These are phyloP conservation scores for Diarsia rubi DNA, from an alignment of 2,888 invertebrate genomes.

Conservation along the genomic window DNA sequence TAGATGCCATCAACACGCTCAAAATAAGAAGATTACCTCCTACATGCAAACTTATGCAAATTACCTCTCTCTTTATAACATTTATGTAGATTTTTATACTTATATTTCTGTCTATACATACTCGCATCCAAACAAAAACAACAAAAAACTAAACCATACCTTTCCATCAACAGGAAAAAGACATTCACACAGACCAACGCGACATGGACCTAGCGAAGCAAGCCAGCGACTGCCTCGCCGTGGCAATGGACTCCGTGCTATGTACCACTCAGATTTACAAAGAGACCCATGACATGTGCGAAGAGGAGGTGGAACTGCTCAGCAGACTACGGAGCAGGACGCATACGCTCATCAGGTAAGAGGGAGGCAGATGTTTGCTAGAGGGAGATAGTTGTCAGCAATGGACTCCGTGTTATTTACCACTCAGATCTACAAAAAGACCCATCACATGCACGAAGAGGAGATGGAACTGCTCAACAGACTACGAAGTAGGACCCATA, in stretches of 20 bases:
- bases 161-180: conserved; percentile 76
- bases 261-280: conserved; percentile 73
- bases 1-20: no score
- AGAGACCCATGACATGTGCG: conserved; percentile 54
- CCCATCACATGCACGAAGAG: fast-evolving
- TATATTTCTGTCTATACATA: background rate
- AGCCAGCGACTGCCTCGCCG: conserved; percentile 79
- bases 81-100: no score
- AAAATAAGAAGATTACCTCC: no score
- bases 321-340: conserved; percentile 73
- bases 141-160: background rate
- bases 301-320: conserved; percentile 67
- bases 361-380: background rate
- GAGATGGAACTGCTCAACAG: conserved; percentile 63
- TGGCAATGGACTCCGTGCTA: conserved; percentile 80
- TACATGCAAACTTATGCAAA: no score
- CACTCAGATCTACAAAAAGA: background rate
- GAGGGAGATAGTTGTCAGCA: conserved; percentile 28
- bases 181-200: conserved; percentile 75
- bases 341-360: conserved; percentile 81
- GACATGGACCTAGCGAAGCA: conserved; percentile 80
- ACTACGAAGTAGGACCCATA: conserved; percentile 77
- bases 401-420: background rate
- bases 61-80: no score
- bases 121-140: background rate